Percentiles rank a stretch among this genome's conserved stretches.
These are phyloP conservation scores for Drosophila kambysellisi DNA, from an alignment of 2,888 invertebrate species.

Conservation along the genomic window DNA sequence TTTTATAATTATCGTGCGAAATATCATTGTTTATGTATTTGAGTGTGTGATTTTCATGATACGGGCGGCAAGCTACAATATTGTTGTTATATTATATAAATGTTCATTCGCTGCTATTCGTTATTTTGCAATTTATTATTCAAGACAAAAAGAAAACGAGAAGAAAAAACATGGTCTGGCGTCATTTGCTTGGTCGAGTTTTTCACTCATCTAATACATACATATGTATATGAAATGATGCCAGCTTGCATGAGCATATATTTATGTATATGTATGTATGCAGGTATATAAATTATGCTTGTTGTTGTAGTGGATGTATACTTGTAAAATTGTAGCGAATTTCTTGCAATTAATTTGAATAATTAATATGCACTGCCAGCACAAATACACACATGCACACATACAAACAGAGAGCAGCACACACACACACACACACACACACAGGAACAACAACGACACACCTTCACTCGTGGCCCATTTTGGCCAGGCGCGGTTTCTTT, in stretches of 20 bases:
- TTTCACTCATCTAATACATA: slow-evolving; percentile 41
- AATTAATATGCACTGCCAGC: slow-evolving; percentile 69
- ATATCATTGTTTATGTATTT: slow-evolving; percentile 7
- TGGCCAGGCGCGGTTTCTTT: slow-evolving; percentile 62
- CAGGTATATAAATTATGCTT: slow-evolving; percentile 26
- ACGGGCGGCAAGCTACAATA: not conserved
- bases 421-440: slow-evolving; percentile 1
- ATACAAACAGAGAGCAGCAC: not conserved
- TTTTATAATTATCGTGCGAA: slow-evolving; percentile 9
- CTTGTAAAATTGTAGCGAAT: slow-evolving; percentile 54
- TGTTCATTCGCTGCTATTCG: not conserved
- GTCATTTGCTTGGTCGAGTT: slow-evolving; percentile 26
- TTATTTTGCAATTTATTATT: slow-evolving; percentile 12
- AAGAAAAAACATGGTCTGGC: slow-evolving; percentile 14
- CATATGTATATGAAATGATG: not conserved
- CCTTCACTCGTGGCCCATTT: slow-evolving; percentile 76
- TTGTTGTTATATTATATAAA: slow-evolving; percentile 6
- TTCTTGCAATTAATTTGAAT: slow-evolving; percentile 75
- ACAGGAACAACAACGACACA: slow-evolving; percentile 56
- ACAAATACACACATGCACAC: slow-evolving; percentile 32
- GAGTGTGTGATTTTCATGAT: not conserved
- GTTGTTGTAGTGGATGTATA: not conserved
- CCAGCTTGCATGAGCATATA: not conserved
- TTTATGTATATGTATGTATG: slow-evolving; percentile 6
- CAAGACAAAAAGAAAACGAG: not conserved